Base-by-base conservation (phyloP, 2,888 invertebrate genomes). In the Fragum sueziense region DNA sequence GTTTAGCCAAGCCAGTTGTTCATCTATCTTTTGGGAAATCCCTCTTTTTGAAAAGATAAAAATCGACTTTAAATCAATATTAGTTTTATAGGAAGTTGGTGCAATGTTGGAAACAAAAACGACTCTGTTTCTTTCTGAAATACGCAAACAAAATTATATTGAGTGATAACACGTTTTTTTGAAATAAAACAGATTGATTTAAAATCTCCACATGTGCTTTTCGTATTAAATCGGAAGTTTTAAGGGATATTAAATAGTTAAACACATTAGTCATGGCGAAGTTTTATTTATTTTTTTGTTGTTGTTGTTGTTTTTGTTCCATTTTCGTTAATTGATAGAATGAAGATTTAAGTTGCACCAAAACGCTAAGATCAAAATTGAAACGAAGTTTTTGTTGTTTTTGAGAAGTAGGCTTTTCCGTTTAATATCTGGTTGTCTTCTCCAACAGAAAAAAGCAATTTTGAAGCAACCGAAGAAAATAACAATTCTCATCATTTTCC, bases 151-250 rank as follows among this genome's bases (percentile, higher is more conserved):
- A 31, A 31, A 33, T 29, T 59, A 31, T 33, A 31, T 33, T 1
- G 7, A 33, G 31, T 11, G 31, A 20, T 7, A 61, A 61, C 33
- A 31, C 31, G 2, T 1, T 33, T n/a, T n/a, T 29, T 31, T 61
- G 61, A 61, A 33, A 61, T 61, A 61, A 61, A 61, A 33, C 61
- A 33, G 33, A 33, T 33, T 29, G 33, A 33, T 61, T 29, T 29
- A 9, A 61, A 33, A 61, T 61, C 31, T 20, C 61, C 33, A 61
- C 61, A 61, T 31, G 61, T 61, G 61, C 31, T 29, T 61, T 61
- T 1, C 61, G 20, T 29, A 61, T 61, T 25, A 57, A 9, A 47
- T 47, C 3, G n/a, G 7, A 47, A 47, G 20, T 47, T 47, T 47
- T 47, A 9, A n/a, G n/a, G 47, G 37, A n/a, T 47, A n/a, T 47